Evolutionary conservation across 2,797 vertebrate species (phyloP).

Genomic region (Brachyalestes nurse): DNA sequence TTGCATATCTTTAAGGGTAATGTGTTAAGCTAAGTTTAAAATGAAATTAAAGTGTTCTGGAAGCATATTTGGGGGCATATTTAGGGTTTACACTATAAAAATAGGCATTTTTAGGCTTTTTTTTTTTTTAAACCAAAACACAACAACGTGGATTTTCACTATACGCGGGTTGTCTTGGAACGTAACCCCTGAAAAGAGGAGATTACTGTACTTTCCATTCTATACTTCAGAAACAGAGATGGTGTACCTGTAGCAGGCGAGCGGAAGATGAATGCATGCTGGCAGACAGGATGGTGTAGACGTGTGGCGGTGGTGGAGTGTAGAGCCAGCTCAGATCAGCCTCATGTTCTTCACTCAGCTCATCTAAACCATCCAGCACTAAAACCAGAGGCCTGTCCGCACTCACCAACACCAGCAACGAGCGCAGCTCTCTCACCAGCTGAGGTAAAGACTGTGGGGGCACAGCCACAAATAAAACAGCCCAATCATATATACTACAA

Average conservation of each 20-base stretch:
- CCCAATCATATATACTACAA: not conserved
- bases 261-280: constrained; percentile 58
- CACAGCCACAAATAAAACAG: not conserved
- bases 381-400: constrained; percentile 65
- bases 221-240: not conserved
- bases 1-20: too few relatives aligned
- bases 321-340: constrained; percentile 73
- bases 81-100: too few relatives aligned
- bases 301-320: constrained; percentile 63
- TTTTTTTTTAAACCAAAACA: too few relatives aligned
- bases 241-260: constrained; percentile 64
- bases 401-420: constrained; percentile 67
- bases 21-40: too few relatives aligned
- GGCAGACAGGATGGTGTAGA: constrained; percentile 69
- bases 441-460: constrained; percentile 66
- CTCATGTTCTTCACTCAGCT: constrained; percentile 70
- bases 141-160: too few relatives aligned
- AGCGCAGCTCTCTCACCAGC: constrained; percentile 70
- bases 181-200: too few relatives aligned
- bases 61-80: too few relatives aligned
- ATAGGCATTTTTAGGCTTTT: too few relatives aligned
- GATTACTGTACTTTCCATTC: not conserved
- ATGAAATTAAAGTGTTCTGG: too few relatives aligned
- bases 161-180: too few relatives aligned
- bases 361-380: constrained; percentile 73